phyloP scores from a whole-genome alignment of 2,888 invertebrate genomes.

The Argyresthia albistria region DNA sequence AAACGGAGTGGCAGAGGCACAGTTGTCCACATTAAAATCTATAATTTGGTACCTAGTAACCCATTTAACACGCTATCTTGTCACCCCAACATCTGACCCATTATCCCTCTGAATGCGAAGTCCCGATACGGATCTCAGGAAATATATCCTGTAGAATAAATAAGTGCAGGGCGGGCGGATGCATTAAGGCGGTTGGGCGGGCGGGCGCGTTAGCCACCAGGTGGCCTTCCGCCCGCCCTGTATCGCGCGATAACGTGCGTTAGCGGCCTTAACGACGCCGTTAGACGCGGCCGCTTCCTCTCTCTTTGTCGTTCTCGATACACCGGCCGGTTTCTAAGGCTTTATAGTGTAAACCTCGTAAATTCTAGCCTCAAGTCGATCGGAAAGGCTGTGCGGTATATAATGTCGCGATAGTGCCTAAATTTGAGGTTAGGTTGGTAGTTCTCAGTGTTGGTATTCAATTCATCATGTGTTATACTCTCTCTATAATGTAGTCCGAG shows the following conservation, averaged over 20 bases:
- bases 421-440: background rate
- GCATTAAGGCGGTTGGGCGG: constrained; percentile 62
- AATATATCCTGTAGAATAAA: constrained; percentile 60
- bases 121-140: constrained; percentile 49
- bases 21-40: too few species aligned
- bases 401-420: background rate
- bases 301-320: constrained; percentile 30
- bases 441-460: too few species aligned
- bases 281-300: constrained; percentile 62
- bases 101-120: too few species aligned
- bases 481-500: too few species aligned
- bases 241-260: constrained; percentile 51
- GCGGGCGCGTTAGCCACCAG: constrained; percentile 35
- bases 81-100: too few species aligned
- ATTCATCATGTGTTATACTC: too few species aligned
- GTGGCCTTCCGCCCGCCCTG: constrained; percentile 28
- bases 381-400: background rate
- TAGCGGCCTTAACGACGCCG: constrained; percentile 62
- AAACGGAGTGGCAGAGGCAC: too few species aligned
- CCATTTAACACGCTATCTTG: too few species aligned
- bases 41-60: too few species aligned
- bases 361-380: background rate
- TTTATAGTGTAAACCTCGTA: background rate
- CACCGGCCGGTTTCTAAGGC: background rate
- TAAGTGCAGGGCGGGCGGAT: constrained; percentile 60